phyloP scores from a whole-genome alignment of 2,113 vertebrate genomes.

The Xerus inauris region DNA sequence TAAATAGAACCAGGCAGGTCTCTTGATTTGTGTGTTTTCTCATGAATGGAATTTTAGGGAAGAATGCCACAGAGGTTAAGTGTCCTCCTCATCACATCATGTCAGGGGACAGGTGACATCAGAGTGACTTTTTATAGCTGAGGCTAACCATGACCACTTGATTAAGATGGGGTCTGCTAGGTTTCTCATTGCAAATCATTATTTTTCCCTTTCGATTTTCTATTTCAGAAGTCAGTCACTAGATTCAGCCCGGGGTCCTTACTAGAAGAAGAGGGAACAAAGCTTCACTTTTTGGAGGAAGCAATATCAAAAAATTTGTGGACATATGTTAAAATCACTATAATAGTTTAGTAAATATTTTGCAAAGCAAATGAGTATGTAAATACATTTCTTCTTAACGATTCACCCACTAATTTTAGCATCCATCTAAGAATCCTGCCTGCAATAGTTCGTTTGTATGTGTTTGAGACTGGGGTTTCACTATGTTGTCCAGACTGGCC shows the following conservation, averaged over 20 bases:
- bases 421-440: not conserved
- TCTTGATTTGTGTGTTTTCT: not conserved
- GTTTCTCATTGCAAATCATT: not conserved
- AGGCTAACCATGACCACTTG: not conserved
- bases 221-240: not conserved
- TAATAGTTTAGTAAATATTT: not conserved
- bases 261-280: not conserved
- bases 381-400: not conserved
- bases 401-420: not conserved
- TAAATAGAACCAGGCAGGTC: not conserved
- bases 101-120: fast-evolving
- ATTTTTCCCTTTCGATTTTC: not conserved
- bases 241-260: not conserved
- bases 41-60: not conserved
- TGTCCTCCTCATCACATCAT: not conserved
- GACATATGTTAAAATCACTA: not conserved
- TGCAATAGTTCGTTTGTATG: not conserved
- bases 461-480: no score
- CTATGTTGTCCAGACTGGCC: no score
- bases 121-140: not conserved
- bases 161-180: not conserved
- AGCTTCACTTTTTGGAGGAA: not conserved
- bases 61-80: not conserved
- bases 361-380: not conserved
- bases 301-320: not conserved